Base-by-base conservation (phyloP, 2,888 invertebrate species). In the Monopis laevigella region DNA sequence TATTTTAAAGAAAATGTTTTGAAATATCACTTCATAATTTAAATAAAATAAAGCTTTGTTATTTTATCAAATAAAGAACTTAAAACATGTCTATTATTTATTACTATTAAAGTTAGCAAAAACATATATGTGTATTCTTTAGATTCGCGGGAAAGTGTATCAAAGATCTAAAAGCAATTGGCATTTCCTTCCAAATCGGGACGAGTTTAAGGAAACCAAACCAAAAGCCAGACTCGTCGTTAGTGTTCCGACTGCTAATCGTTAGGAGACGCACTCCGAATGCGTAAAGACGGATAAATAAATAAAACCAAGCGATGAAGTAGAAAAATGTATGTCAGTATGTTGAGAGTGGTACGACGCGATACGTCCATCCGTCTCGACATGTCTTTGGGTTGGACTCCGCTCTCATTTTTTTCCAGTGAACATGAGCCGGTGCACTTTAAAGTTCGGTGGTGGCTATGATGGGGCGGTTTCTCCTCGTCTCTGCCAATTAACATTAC, bases 321-420 rank as follows among this genome's bases (percentile, higher is more conserved):
- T 55, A 56, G 51, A 62, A 61, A 68, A 60, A 71, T 73, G 67
- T 73, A 53, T 68, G 73, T 70, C 58, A 74, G 72, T 74, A 53
- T 71, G 74, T 61, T 70, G 65, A 57, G 55, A 17, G 32, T 32
- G 32, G 17, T 32, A 32, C 10, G 17, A 10, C 12, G 12, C 10
- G 6, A 10, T 6, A 7, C 7, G 21, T 36, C 36, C 36, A 36
- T 36, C 36, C 36, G 16, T 36, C 36, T 36, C 21, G 21, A 21
- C 36, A 11, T 11, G 7, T 11, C 29, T 36, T 21, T 17, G 36
- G 21, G 11, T n/a, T 36, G 36, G 21, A 21, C 6, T 19, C 21
- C 36, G 36, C 36, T 36, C 36, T 36, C 36, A 36, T 36, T 32
- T 32, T 32, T 30, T 32, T 32, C 14, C 17, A 28, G 28, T 28